Evolutionary conservation across 2,797 vertebrate genomes (phyloP).

Genomic region (Poliocrania exsul): DNA sequence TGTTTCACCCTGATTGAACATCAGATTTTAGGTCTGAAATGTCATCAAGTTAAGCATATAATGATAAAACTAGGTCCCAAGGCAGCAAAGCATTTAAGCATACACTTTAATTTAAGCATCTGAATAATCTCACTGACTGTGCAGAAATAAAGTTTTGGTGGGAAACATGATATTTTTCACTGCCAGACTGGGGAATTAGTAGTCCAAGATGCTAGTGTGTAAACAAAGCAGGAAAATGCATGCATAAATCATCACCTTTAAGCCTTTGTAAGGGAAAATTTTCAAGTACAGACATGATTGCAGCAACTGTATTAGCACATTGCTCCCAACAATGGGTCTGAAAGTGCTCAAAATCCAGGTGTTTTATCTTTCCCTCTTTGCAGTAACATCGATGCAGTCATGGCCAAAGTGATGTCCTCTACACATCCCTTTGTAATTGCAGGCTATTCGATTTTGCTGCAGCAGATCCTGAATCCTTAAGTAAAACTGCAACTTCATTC

Average conservation of each 20-base stretch:
- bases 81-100: constrained; percentile 13
- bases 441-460: background rate
- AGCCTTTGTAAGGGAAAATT: background rate
- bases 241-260: background rate
- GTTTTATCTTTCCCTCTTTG: background rate
- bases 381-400: background rate
- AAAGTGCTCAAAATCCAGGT: background rate
- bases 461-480: background rate
- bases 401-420: background rate
- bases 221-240: background rate
- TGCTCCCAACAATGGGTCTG: background rate
- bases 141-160: background rate
- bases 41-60: constrained; percentile 35
- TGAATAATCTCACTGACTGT: background rate
- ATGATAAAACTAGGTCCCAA: constrained; percentile 20
- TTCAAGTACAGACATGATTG: background rate
- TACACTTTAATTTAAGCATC: background rate
- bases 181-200: background rate
- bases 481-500: background rate
- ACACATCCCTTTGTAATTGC: background rate
- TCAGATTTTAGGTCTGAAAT: constrained; percentile 45
- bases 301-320: background rate
- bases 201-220: background rate
- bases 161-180: background rate
- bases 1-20: constrained; percentile 37